A percentile compares a stretch with the other conserved stretches of the same genome.
phyloP scores from a whole-genome alignment of 2,888 invertebrate species.

The Spisula subtruncata region DNA sequence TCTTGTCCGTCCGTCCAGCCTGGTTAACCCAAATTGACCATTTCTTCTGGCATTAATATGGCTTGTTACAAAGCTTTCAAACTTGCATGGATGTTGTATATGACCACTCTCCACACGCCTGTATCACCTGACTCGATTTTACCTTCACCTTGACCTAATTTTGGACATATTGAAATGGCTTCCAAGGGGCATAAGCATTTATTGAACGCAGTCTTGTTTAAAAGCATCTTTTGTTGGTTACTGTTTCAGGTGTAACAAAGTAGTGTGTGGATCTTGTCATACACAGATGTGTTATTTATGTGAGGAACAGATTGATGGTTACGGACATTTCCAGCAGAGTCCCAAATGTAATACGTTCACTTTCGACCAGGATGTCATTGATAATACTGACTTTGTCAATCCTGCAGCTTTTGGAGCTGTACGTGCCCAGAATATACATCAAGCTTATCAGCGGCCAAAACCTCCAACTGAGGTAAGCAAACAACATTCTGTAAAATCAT shows the following conservation, averaged over 20 bases:
- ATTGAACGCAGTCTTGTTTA: too few relatives aligned
- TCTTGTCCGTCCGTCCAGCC: too few relatives aligned
- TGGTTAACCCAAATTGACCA: too few relatives aligned
- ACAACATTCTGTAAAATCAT: neutral
- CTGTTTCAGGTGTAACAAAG: constrained; percentile 80
- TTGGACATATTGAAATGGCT: too few relatives aligned
- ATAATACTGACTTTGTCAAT: constrained; percentile 55
- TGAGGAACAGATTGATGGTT: constrained; percentile 71
- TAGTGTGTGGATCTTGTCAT: constrained; percentile 76
- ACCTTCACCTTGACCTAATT: too few relatives aligned
- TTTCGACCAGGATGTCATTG: constrained; percentile 40
- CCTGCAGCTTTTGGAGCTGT: neutral
- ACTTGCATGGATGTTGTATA: too few relatives aligned
- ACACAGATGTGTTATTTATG: constrained; percentile 78
- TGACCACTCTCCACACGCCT: too few relatives aligned
- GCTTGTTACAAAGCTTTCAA: too few relatives aligned
- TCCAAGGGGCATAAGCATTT: too few relatives aligned
- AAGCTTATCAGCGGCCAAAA: neutral
- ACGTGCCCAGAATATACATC: constrained; percentile 2
- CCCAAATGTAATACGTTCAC: constrained; percentile 58
- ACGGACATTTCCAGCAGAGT: constrained; percentile 63
- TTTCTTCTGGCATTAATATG: too few relatives aligned
- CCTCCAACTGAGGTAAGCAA: neutral
- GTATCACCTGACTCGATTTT: too few relatives aligned
- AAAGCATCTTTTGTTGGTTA: too few relatives aligned